Conservation (phyloP, 2,797 vertebrate genomes). For the Notoglanidium macrostoma region DNA sequence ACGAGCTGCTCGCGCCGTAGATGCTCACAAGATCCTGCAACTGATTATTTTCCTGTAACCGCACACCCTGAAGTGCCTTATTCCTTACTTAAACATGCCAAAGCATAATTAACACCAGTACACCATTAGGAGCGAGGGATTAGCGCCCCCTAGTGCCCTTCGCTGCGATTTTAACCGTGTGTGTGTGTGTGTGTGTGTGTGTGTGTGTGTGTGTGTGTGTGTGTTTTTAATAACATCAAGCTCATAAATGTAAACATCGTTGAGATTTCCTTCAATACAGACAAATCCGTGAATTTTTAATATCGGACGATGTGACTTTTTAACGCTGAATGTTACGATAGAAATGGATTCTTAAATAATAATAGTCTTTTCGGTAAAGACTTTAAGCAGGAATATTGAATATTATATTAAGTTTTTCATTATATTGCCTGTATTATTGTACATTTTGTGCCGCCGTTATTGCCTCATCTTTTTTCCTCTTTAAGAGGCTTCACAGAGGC, state of each 20-base stretch:
- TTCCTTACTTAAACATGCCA: neutral
- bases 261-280: neutral
- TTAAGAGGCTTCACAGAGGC: slow-evolving; percentile 41
- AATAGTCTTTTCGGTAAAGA: neutral
- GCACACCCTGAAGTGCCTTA: neutral
- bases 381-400: slow-evolving; percentile 6
- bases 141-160: neutral
- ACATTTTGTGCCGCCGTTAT: slow-evolving; percentile 26
- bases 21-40: neutral
- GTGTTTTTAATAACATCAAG: neutral
- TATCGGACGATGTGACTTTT: neutral
- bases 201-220: neutral
- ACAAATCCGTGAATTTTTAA: neutral
- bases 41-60: neutral
- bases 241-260: neutral
- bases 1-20: neutral
- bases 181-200: neutral
- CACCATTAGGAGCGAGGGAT: neutral
- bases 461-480: slow-evolving; percentile 47
- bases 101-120: neutral
- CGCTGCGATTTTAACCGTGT: neutral
- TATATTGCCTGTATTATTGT: slow-evolving; percentile 38
- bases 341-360: neutral
- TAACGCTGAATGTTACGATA: neutral
- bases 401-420: slow-evolving; percentile 34